phyloP scores from a whole-genome alignment of 2,797 vertebrate species.

The Megalops cyprinoides region DNA sequence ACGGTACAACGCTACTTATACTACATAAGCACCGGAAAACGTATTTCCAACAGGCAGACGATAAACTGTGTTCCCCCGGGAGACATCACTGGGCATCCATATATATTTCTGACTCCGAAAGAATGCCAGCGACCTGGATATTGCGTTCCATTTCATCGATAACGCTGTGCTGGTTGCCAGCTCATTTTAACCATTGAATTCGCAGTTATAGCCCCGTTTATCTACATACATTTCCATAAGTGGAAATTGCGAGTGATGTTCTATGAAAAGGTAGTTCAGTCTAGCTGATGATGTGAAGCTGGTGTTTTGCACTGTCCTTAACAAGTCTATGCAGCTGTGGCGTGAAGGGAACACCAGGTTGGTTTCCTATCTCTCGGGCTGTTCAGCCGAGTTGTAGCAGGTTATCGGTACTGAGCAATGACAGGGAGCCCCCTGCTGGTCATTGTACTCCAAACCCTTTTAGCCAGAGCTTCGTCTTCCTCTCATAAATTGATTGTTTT shows the following conservation, averaged over 20 bases:
- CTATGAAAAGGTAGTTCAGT: neutral
- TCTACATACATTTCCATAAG: neutral
- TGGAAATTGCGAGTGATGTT: neutral
- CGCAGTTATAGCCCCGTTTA: neutral
- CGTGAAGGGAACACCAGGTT: neutral
- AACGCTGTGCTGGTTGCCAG: neutral
- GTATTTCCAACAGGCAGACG: neutral
- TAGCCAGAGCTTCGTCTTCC: neutral
- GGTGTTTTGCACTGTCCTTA: neutral
- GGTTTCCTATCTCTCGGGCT: neutral
- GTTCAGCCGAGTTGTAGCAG: neutral
- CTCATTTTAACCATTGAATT: neutral
- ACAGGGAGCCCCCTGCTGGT: conserved; percentile 26
- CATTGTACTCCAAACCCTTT: neutral
- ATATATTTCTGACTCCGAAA: conserved; percentile 16
- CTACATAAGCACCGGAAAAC: neutral
- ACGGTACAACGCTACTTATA: neutral
- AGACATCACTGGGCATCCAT: neutral
- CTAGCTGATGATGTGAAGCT: neutral
- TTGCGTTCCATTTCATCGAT: neutral
- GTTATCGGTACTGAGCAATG: neutral
- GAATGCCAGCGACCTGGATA: neutral
- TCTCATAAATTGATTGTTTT: neutral
- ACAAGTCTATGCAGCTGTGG: too few relatives aligned
- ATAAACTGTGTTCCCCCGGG: neutral